Base-by-base conservation (phyloP, 2,888 invertebrate species). In the Sussaba pulchella region DNA sequence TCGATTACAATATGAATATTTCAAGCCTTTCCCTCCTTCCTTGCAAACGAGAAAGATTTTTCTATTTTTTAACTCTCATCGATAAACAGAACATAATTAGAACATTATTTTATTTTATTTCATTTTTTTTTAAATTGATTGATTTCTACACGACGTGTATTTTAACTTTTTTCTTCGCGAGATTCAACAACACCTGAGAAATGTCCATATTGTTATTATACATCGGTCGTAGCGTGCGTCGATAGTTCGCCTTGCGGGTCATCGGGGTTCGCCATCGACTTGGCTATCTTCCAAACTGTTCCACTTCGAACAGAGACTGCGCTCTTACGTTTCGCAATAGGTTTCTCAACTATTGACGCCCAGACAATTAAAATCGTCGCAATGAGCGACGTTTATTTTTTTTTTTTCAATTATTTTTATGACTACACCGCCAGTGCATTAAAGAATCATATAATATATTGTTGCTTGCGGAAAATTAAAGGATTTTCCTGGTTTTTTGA, bases 281-380 rank as follows among this genome's bases (percentile, higher is more conserved):
- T 59, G 79, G 78, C 66, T 41, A 12, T 66, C 57, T 52, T 64
- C 77, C 81, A 74, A 79, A 79, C 24, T 24, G 43, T 64, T 71
- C 43, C 39, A 73, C 52, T 73, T 69, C 59, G 31, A 39, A 61
- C 66, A 52, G 45, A 71, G 63, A 52, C 67, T 71, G 50, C 61
- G 50, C 52, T 50, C 41, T 31, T 14, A 17, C 5, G 26, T 74
- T 70, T 74, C 64, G 74, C 70, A 79, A 79, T 59, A 39, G 36
- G n/a, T 64, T 36, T 47, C 57, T 24, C 57, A 63, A 52, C 17
- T 36, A 36, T 19, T 26, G 6, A 10, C 24, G 41, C 64, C 52
- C 57, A 17, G 43, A 39, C 63, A 52, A 63, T 73, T 39, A 39
- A 14, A n/a, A 64, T 57, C 47, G 39, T 41, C 52, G 61, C 45